Conservation (phyloP, 2,888 invertebrate genomes). For the Blera fallax region DNA sequence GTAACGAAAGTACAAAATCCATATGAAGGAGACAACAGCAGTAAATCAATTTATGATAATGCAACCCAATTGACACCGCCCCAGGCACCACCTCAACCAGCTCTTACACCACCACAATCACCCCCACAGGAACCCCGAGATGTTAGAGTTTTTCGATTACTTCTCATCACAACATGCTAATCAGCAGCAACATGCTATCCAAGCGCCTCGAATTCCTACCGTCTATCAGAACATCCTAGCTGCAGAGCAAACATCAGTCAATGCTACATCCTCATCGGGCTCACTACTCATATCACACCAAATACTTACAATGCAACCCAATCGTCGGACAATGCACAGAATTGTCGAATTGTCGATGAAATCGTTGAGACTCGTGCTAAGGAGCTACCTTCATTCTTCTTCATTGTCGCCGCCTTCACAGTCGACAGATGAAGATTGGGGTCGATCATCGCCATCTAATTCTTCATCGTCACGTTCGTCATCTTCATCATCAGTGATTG, state of each 20-base stretch:
- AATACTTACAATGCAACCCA: conserved; percentile 74
- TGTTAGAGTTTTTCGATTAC: conserved; percentile 68
- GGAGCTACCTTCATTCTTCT: conserved; percentile 82
- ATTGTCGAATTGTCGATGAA: conserved; percentile 86
- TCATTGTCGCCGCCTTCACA: conserved; percentile 75
- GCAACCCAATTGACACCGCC: conserved; percentile 90
- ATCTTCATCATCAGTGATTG: conserved; percentile 47
- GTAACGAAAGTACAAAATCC: conserved; percentile 77
- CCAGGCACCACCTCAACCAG: conserved; percentile 87
- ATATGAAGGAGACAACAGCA: conserved; percentile 82
- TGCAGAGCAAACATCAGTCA: conserved; percentile 14
- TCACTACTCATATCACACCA: conserved; percentile 73
- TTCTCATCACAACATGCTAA: conserved; percentile 61
- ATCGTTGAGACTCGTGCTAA: conserved; percentile 87
- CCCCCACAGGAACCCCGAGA: conserved; percentile 66
- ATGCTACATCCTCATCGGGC: neutral
- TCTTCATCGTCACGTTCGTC: conserved; percentile 75
- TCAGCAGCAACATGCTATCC: conserved; percentile 28
- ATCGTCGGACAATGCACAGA: conserved; percentile 80
- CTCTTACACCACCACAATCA: conserved; percentile 66
- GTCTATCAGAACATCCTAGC: conserved; percentile 50
- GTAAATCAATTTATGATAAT: conserved; percentile 61
- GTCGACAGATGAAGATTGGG: conserved; percentile 77
- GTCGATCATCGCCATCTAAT: conserved; percentile 77
- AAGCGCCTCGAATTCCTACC: neutral